Evolutionary conservation across 2,113 vertebrate genomes (phyloP).

Genomic region (Plestiodon gilberti): DNA sequence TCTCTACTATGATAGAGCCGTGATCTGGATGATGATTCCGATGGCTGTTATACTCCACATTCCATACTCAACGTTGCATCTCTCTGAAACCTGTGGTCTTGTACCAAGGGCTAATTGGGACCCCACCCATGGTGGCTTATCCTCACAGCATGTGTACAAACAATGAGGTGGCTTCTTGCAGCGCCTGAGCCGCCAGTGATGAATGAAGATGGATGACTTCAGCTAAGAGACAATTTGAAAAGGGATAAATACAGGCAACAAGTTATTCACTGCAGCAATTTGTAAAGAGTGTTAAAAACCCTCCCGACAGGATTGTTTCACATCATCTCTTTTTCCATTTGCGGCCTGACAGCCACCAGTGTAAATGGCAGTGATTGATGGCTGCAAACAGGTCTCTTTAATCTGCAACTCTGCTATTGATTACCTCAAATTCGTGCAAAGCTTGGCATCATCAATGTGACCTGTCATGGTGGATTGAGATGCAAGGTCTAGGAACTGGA

Average conservation of each 20-base stretch:
- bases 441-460: slow-evolving; percentile 1
- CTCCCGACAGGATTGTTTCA: slow-evolving; percentile 77
- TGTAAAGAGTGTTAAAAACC: slow-evolving; percentile 79
- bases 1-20: too few relatives aligned
- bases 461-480: not conserved
- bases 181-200: slow-evolving; percentile 58
- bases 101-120: not conserved
- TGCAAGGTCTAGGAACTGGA: not conserved
- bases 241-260: slow-evolving; percentile 82
- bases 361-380: slow-evolving; percentile 73
- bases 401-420: slow-evolving; percentile 54
- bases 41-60: too few relatives aligned
- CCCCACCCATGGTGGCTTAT: slow-evolving; percentile 12
- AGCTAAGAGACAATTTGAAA: slow-evolving; percentile 79
- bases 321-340: slow-evolving; percentile 68
- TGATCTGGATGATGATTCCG: too few relatives aligned
- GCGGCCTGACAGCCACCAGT: slow-evolving; percentile 62
- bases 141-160: slow-evolving; percentile 47
- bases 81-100: not conserved
- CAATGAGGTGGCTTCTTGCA: slow-evolving; percentile 72
- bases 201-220: slow-evolving; percentile 82
- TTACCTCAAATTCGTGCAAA: slow-evolving; percentile 5
- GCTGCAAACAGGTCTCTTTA: slow-evolving; percentile 31
- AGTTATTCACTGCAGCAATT: slow-evolving; percentile 78
- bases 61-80: not conserved